Base-by-base conservation (phyloP, 2,797 vertebrate species). In the Natrix natrix region DNA sequence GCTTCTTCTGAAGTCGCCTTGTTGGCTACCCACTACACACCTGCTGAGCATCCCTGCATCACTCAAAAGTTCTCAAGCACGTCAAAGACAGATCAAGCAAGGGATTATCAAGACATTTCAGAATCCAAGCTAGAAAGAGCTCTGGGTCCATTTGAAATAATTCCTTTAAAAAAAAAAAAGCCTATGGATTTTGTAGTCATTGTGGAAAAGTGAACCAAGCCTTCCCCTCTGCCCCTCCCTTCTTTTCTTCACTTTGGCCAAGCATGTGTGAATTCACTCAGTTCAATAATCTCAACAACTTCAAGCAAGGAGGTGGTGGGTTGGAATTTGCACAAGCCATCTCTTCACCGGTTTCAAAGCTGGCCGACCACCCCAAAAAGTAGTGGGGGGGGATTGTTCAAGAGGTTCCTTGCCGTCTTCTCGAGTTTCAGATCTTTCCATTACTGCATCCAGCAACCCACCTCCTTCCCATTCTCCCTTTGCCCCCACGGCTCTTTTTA, bases 221-320 rank as follows among this genome's bases (percentile, higher is more conserved):
- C 20, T 24, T 24, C 4, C 74, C 48, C 16, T 7, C n/a, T 8
- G 52, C 56, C 17, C 4, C 16, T 59, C 57, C 24, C 0, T 16
- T 14, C 37, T 13, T 54, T 59, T 43, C 87, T 92, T 91, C 93
- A 1, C 90, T 95, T 92, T 94, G 92, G 94, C 78, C 93, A 48
- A 88, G 89, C 48, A 91, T 92, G 55, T 5, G 28, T 17, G 52
- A 95, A 95, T 24, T 87, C 37, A 1, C 92, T 87, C 92, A 88
- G 22, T 55, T 69, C 28, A 55, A 90, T 4, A 20, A 54, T 59
- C 52, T 52, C 4, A 20, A n/a, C 0, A n/a, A 66, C 12, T 13
- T 93, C 59, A 88, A 48, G 32, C 28, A 61, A 20, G 20, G 61
- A 4, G 2, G 63, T 14, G 66, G 22, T n/a, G 78, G 54, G 1